Evolutionary conservation across 2,113 vertebrate genomes (phyloP), one percentile per base, ranked within the genome.

Genomic region (Agelaius phoeniceus): DNA sequence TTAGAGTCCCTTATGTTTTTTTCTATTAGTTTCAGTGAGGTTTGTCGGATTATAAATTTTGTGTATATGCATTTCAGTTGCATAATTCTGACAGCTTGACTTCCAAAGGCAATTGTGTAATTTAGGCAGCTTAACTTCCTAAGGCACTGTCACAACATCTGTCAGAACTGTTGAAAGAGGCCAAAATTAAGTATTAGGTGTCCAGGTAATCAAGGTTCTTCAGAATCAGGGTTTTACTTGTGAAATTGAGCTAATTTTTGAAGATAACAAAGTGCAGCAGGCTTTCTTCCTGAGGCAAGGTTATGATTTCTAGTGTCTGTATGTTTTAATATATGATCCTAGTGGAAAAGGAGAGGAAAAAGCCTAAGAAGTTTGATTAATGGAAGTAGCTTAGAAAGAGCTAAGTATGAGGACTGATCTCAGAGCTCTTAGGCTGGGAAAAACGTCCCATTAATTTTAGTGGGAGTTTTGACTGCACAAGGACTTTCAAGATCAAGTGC

Each of bases 391-490:
- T 87, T 93, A 86, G 55, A 76, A 83, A 95, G 41, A 85, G 33
- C 85, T 83, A 96, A 73, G 65, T 88, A 71, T 93, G 30, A 87
- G 49, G 37, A 81, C 77, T 90, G n/a, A 93, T 95, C 79, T 89
- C 71, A 59, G 48, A 87, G 79, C 76, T 94, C 49, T 93, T 93
- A 86, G 35, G 23, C 63, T 90, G 79, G 63, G 77, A 96, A 94
- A 96, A 92, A 61, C 0, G 6, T 96, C 79, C 94, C 94, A 96
- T 96, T 96, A 95, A 96, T 96, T 96, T 95, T 90, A 92, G 82
- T 88, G 59, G 92, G 87, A 95, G 74, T 95, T 94, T 93, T 94
- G 78, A 89, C 82, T 89, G 86, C 73, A 90, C 91, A 96, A 94
- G 85, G 92, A 92, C 89, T 96, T 94, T 81, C 92, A 96, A 94